phyloP scores from a whole-genome alignment of 2,797 vertebrate species.

The Picus viridis region DNA sequence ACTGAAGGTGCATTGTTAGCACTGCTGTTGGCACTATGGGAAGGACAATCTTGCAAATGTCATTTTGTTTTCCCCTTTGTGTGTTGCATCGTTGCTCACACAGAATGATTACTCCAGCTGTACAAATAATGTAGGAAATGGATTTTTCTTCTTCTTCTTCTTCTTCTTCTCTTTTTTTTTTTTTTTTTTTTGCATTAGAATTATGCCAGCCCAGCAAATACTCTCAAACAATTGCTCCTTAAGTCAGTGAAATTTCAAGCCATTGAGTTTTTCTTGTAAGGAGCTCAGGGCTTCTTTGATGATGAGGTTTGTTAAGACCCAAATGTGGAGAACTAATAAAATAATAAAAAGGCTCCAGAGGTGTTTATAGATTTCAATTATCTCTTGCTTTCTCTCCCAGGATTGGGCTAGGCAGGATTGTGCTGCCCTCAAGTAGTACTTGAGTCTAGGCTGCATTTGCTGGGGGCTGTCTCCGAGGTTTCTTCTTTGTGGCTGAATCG shows the following conservation, averaged over 20 bases:
- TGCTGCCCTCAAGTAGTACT: constrained; percentile 87
- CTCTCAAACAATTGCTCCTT: constrained; percentile 85
- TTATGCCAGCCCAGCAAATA: constrained; percentile 78
- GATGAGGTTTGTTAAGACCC: constrained; percentile 80
- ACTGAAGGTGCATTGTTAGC: constrained; percentile 24
- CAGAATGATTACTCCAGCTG: constrained; percentile 80
- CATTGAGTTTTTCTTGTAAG: constrained; percentile 85
- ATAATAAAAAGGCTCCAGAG: constrained; percentile 83
- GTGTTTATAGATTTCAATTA: constrained; percentile 92
- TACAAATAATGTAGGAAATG: constrained; percentile 83
- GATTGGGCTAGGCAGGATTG: constrained; percentile 85
- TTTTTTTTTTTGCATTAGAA: constrained; percentile 77
- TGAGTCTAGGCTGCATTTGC: constrained; percentile 81
- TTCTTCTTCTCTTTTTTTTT: constrained; percentile 12
- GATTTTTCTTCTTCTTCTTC: constrained; percentile 45
- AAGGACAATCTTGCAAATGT: constrained; percentile 25
- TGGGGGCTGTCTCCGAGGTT: constrained; percentile 70
- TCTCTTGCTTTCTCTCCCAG: constrained; percentile 83
- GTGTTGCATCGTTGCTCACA: constrained; percentile 35
- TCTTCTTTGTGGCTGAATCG: constrained; percentile 86
- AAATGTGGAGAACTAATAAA: constrained; percentile 84
- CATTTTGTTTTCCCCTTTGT: background rate
- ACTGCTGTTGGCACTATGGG: constrained; percentile 5
- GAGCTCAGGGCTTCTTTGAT: constrained; percentile 88
- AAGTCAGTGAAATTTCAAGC: constrained; percentile 80